Base-by-base conservation (phyloP, 2,113 vertebrate species). In the Asarcornis scutulata region DNA sequence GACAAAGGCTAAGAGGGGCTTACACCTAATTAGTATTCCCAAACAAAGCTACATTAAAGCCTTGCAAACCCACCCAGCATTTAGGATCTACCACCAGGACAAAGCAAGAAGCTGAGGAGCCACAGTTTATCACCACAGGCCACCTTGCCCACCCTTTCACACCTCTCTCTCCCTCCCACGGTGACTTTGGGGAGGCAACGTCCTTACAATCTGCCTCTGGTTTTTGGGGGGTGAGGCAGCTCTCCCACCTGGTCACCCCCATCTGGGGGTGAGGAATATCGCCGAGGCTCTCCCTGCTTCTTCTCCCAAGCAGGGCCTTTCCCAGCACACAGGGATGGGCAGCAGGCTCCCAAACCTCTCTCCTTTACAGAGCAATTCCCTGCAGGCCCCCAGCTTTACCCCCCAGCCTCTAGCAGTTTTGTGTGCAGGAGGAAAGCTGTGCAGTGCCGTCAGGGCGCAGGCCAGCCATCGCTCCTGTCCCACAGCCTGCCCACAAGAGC, bases 1-100 rank as follows among this genome's bases (percentile, higher is more conserved):
- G 59, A 59, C 75, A 95, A 66, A 88, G 89, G 80, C 74, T 84
- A 78, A 88, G 64, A 76, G 87, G 93, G 74, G 63, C 95, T 89
- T 93, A 86, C 88, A 88, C 83, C 83, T 86, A 23, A 90, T 92
- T 69, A 79, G 44, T 85, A 89, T 91, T 92, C 72, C 67, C 67
- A 60, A 68, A 53, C 32, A 83, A 91, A 80, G 74, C 84, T 53
- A 91, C 66, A 59, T 50, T 76, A 73, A 79, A 92, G 93, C 77
- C 85, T 55, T 63, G 66, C 44, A 86, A 95, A 88, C 74, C 73
- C 82, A 94, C 74, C 66, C 86, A 42, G 36, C 48, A 68, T 63
- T 88, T 80, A 81, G 68, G 36, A 69, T 60, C 40, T 58, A 73
- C 27, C 44, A 82, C 34, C 31, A 88, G 68, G 29, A 93, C 88